Evolutionary conservation across 2,113 vertebrate genomes (phyloP), one percentile per base, ranked within the genome.

Genomic region (Otocyon megalotis): DNA sequence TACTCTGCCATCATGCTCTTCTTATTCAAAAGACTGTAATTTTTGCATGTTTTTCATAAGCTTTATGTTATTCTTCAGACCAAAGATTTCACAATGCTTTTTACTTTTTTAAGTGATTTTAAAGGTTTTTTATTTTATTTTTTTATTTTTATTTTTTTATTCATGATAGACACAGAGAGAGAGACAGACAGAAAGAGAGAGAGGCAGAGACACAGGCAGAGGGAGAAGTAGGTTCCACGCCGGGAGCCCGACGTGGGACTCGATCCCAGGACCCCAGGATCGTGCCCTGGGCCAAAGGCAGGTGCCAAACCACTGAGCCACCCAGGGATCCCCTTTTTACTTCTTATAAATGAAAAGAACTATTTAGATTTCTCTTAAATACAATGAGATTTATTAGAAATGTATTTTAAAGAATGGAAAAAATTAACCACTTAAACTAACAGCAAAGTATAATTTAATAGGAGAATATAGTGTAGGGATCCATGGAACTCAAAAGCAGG

Each of bases 71-170:
- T 54, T 94, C 3, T n/a, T 93, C 30, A 96, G 32, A 67, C 32
- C 72, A 95, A 72, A 76, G 11, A 28, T 97, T 94, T 95, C 88
- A 90, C 76, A 76, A 91, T 11, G 5, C 22, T 65, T 86, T 63
- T 95, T 53, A 91, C 54, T 48, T 92, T 53, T 58, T 84, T 7
- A 43, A 43, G 43, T 43, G 43, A 43, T 43, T 43, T 43, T 43
- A 43, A 43, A 43, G 43, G 43, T 43, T 43, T 43, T 43, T 43
- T 43, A 6, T 43, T 43, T 43, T 43, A 43, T 43, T 43, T 43
- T 43, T 43, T 43, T 43, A 43, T 43, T 43, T 43, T 43, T 43
- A 43, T 43, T 43, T 7, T 43, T 43, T 43, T 43, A 43, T 43
- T 43, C 5, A 43, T 43, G 43, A 43, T 43, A 43, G 43, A 43